Base-by-base conservation (phyloP, 1,140 invertebrate species). In the Lysiphlebus fabarum region DNA sequence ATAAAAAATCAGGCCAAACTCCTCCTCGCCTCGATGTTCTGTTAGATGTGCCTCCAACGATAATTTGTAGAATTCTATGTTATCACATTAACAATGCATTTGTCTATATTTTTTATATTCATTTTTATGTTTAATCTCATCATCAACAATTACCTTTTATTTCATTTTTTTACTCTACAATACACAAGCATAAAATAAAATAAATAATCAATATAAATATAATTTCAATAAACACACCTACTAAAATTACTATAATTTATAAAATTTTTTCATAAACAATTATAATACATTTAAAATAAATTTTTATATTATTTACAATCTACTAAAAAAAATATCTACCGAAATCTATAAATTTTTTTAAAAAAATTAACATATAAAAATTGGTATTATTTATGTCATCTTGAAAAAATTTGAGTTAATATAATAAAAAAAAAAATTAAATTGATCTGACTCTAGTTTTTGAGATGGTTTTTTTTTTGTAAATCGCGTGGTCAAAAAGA, bases 1-100 rank as follows among this genome's bases (percentile, higher is more conserved):
- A 5, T 33, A 2, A 17, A 48, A 4, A 26, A 17, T 67, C 73
- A 74, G 73, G 72, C 74, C 72, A 75, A 73, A 70, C 72, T 74
- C 72, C 43, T 73, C 71, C 67, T 69, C 65, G 64, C 60, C 66
- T 67, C 65, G 61, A 60, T 54, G 62, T 59, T 53, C 9, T 6
- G 34, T 47, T 26, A 48, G 26, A 12, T 50, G 66, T 65, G 63
- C 66, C 67, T 70, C 63, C 64, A 65, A 66, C 61, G 61, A 65
- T 61, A 65, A 66, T 54, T 59, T 62, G 64, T 66, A 64, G 65
- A 65, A 69, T 65, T 65, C 64, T 42, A 47, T 26, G 8, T 7
- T 34, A 49, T 12, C 6, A 7, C 47, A 17, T 7, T 26, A 26
- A 26, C 17, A 4, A 26, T 26, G 17, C 17, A 26, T 26, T 26